These are phyloP conservation scores for Euzetes globulus DNA, from an alignment of 2,888 invertebrate species.

Conservation along the genomic window DNA sequence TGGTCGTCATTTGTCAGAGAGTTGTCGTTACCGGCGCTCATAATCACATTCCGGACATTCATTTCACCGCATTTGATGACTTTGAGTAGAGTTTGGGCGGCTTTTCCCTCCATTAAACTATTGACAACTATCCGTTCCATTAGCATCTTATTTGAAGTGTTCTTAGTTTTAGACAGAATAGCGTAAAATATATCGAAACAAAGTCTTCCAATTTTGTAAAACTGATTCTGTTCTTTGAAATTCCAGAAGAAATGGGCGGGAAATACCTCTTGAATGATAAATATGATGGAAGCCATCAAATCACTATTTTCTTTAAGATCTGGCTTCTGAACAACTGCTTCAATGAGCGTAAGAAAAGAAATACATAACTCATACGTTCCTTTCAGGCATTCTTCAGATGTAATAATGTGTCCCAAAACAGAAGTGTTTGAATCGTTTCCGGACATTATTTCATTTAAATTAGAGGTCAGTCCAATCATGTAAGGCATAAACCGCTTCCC, in stretches of 20 bases:
- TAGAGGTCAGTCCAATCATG: slow-evolving; percentile 35
- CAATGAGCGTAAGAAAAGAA: slow-evolving; percentile 39
- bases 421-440: slow-evolving; percentile 37
- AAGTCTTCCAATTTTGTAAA: slow-evolving; percentile 45
- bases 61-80: slow-evolving; percentile 48
- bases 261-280: slow-evolving; percentile 47
- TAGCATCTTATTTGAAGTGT: background rate
- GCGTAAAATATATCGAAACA: slow-evolving; percentile 47
- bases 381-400: slow-evolving; percentile 40
- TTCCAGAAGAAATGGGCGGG: slow-evolving; percentile 49
- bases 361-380: slow-evolving; percentile 40
- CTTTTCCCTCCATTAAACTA: slow-evolving; percentile 47
- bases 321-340: background rate
- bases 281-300: slow-evolving; percentile 44
- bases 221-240: slow-evolving; percentile 46
- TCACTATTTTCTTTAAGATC: slow-evolving; percentile 35
- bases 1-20: slow-evolving; percentile 36
- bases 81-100: slow-evolving; percentile 48
- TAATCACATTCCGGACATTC: slow-evolving; percentile 45
- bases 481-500: slow-evolving; percentile 36
- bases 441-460: slow-evolving; percentile 18
- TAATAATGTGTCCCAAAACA: slow-evolving; percentile 39
- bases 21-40: slow-evolving; percentile 41
- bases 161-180: slow-evolving; percentile 42
- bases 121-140: slow-evolving; percentile 45